Evolutionary conservation across 2,113 vertebrate species (phyloP).

Genomic region (human): DNA sequence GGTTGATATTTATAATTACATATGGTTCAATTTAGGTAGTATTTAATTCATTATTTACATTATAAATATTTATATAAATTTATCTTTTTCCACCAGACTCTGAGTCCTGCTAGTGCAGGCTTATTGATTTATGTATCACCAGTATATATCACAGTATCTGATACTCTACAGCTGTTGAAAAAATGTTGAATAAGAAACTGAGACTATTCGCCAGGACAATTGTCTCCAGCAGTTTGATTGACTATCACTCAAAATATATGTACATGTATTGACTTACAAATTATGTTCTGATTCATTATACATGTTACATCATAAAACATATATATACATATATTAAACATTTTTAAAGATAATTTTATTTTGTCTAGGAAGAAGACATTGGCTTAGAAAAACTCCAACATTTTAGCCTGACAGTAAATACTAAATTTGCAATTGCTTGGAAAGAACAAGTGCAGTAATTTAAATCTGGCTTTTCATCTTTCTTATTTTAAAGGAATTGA

Average conservation of each 20-base stretch:
- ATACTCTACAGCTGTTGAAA: background rate
- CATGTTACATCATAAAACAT: background rate
- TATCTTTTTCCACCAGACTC: background rate
- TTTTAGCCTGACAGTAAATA: conserved; percentile 1
- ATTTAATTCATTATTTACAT: background rate
- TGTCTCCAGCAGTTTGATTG: background rate
- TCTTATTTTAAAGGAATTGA: background rate
- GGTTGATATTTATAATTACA: background rate
- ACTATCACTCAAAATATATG: background rate
- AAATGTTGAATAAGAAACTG: background rate
- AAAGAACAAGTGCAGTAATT: background rate
- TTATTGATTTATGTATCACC: background rate
- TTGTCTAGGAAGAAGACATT: background rate
- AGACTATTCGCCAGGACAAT: background rate
- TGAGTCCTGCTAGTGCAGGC: background rate
- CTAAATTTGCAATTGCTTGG: background rate
- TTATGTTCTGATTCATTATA: background rate
- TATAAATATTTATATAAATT: conserved; percentile 1
- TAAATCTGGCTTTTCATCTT: background rate
- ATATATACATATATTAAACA: background rate
- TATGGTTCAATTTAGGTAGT: background rate
- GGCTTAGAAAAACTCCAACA: background rate
- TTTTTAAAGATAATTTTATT: background rate
- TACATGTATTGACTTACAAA: background rate
- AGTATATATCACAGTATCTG: background rate